Percentiles rank a stretch among this genome's conserved stretches.
These are phyloP conservation scores for Ectropis grisescens DNA, from an alignment of 1,140 invertebrate genomes.

Conservation along the genomic window DNA sequence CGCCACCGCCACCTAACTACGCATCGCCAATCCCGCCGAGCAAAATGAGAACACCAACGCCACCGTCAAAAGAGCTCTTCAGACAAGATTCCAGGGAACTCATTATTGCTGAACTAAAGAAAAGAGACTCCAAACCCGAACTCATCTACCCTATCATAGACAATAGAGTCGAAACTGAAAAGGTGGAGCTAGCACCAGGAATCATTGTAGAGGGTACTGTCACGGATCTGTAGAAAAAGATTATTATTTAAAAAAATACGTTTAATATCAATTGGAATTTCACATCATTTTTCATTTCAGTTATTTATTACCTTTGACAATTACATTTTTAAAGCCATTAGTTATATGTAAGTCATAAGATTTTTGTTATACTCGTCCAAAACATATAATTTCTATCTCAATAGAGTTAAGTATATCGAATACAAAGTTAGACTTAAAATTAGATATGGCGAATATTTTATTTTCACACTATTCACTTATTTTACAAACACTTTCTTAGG, in stretches of 20 bases:
- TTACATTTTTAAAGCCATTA: conserved; percentile 53
- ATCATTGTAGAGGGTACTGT: conserved; percentile 77
- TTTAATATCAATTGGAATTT: conserved; percentile 54
- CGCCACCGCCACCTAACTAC: conserved; percentile 3
- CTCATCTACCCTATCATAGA: conserved; percentile 39
- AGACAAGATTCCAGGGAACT: conserved; percentile 29
- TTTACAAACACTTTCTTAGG: conserved; percentile 19
- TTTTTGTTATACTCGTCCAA: conserved; percentile 26
- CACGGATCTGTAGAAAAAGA: conserved; percentile 73
- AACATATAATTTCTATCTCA: conserved; percentile 40
- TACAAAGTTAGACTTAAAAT: conserved; percentile 30
- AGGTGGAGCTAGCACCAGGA: conserved; percentile 74
- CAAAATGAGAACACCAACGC: conserved; percentile 8
- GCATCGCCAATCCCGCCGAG: conserved; percentile 2
- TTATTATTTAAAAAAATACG: conserved; percentile 51
- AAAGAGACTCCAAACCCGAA: conserved; percentile 33
- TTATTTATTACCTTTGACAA: conserved; percentile 38
- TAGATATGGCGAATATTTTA: conserved; percentile 22
- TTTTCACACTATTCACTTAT: too few relatives aligned
- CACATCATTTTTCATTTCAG: conserved; percentile 41
- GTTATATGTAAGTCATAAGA: conserved; percentile 51
- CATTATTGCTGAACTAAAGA: conserved; percentile 32
- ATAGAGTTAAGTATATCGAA: conserved; percentile 56
- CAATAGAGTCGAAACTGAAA: conserved; percentile 42
- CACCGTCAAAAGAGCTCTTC: conserved; percentile 30